Evolutionary conservation across 1,140 invertebrate species (phyloP).

Genomic region (Zaprionus tsacasi): DNA sequence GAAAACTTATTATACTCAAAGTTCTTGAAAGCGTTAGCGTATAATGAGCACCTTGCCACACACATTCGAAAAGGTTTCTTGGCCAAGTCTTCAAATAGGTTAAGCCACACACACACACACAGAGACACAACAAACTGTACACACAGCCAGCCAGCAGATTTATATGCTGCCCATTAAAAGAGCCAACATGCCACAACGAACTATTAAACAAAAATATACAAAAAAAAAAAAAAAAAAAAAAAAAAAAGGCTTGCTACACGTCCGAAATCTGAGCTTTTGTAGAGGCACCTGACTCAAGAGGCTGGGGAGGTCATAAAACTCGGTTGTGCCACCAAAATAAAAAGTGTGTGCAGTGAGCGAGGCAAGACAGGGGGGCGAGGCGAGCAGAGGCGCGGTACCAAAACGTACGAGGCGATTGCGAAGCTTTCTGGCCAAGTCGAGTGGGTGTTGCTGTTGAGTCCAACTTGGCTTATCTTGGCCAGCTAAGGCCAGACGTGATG

Average conservation of each 20-base stretch:
- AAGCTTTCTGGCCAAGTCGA: slow-evolving; percentile 35
- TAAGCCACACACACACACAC: slow-evolving; percentile 44
- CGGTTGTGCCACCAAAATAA: slow-evolving; percentile 71
- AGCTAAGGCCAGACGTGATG: slow-evolving; percentile 35
- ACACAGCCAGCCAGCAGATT: slow-evolving; percentile 38
- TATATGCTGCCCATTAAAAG: slow-evolving; percentile 67
- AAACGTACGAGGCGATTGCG: not conserved
- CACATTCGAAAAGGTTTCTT: slow-evolving; percentile 36
- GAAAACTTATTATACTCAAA: not conserved
- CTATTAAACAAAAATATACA: slow-evolving; percentile 51
- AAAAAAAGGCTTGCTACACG: slow-evolving; percentile 28
- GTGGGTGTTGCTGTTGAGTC: slow-evolving; percentile 65
- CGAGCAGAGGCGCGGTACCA: slow-evolving; percentile 29
- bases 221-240: not conserved
- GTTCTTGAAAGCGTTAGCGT: slow-evolving; percentile 4
- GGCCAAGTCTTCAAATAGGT: slow-evolving; percentile 66
- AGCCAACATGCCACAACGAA: slow-evolving; percentile 51
- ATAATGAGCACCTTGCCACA: slow-evolving; percentile 24
- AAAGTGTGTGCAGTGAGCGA: slow-evolving; percentile 43
- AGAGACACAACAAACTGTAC: slow-evolving; percentile 20
- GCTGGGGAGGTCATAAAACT: slow-evolving; percentile 73
- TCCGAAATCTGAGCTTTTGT: slow-evolving; percentile 70
- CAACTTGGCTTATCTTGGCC: slow-evolving; percentile 39
- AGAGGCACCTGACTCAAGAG: slow-evolving; percentile 70
- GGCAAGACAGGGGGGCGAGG: not conserved